phyloP scores from a whole-genome alignment of 2,113 vertebrate species.

The Delphinus delphis region DNA sequence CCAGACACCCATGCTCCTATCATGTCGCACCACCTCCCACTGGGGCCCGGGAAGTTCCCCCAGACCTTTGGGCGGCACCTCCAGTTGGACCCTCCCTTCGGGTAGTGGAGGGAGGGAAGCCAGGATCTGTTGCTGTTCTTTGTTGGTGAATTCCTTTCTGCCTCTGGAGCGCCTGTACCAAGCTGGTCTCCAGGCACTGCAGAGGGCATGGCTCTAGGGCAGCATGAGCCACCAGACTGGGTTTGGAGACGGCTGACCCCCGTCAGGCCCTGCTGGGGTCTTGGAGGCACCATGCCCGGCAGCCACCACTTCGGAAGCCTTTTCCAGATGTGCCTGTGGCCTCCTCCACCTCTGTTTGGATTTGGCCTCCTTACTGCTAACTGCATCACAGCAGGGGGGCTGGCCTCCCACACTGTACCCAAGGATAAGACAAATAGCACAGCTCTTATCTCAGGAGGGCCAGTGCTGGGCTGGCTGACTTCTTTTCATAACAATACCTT shows the following conservation, averaged over 20 bases:
- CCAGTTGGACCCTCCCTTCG: not conserved
- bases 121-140: not conserved
- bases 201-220: not conserved
- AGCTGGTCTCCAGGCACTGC: not conserved
- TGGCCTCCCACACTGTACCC: not conserved
- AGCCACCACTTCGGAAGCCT: not conserved
- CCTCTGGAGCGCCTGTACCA: not conserved
- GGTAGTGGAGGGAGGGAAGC: not conserved
- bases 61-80: not conserved
- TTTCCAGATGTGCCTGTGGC: not conserved
- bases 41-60: not conserved
- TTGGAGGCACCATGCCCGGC: not conserved
- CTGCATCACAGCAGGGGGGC: not conserved
- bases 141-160: not conserved
- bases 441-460: not conserved
- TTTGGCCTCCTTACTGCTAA: not conserved
- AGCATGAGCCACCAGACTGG: not conserved
- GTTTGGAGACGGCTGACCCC: not conserved
- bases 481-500: not conserved
- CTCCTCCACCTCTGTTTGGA: rapidly evolving
- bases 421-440: not conserved
- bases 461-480: not conserved
- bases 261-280: not conserved
- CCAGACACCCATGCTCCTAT: not conserved
- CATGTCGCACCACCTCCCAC: not conserved